Percentiles rank a stretch among this genome's conserved stretches.
phyloP scores from a whole-genome alignment of 2,888 invertebrate species.

The Platycnemis pennipes region DNA sequence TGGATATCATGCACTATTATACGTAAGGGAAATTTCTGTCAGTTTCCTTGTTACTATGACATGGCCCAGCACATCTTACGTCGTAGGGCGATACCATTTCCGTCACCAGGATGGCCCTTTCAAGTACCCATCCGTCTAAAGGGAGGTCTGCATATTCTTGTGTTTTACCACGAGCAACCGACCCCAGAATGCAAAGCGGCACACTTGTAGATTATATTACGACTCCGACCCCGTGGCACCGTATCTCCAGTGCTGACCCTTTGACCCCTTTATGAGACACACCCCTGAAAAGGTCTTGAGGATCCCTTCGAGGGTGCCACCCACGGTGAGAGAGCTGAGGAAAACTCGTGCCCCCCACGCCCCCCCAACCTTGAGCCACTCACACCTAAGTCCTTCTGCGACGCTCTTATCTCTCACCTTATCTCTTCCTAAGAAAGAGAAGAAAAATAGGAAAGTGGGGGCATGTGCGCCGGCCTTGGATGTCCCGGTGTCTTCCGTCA shows the following conservation, averaged over 20 bases:
- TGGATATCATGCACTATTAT: too few species aligned
- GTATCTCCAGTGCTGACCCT: not conserved
- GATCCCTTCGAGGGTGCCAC: not conserved
- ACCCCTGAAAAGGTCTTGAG: not conserved
- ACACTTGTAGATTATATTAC: constrained; percentile 50
- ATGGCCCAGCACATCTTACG: too few species aligned
- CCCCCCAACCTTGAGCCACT: constrained; percentile 8
- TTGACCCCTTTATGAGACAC: not conserved
- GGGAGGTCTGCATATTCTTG: too few species aligned
- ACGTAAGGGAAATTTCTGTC: too few species aligned
- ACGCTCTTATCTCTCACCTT: constrained; percentile 42
- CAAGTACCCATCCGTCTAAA: too few species aligned
- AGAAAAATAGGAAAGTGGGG: not conserved
- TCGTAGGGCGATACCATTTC: too few species aligned
- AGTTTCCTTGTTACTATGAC: too few species aligned
- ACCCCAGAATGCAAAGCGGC: not conserved
- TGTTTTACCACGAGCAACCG: not conserved
- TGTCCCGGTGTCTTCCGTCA: not conserved
- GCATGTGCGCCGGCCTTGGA: not conserved
- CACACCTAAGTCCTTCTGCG: constrained; percentile 21
- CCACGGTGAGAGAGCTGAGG: not conserved
- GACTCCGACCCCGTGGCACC: not conserved
- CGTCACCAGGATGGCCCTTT: too few species aligned
- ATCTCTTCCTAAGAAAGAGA: constrained; percentile 14
- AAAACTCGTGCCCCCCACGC: too few species aligned